Percentiles rank a stretch among this genome's conserved stretches.
Evolutionary conservation across 2,888 invertebrate genomes (phyloP).

Genomic region (Laothoe populi): DNA sequence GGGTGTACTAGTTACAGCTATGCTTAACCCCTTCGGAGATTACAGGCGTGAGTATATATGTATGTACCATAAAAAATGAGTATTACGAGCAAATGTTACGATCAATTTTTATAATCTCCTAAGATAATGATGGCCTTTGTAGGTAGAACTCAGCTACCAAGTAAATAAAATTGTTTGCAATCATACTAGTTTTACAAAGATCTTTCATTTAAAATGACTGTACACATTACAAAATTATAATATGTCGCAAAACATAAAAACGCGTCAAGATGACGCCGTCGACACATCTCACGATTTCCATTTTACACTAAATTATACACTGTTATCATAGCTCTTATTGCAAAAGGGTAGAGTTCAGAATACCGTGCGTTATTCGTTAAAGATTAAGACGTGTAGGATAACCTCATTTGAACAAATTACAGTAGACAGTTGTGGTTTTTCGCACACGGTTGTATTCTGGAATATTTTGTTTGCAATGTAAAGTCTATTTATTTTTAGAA

Average conservation of each 20-base stretch:
- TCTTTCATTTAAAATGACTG: not conserved
- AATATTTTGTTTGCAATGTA: slow-evolving; percentile 31
- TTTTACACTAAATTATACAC: slow-evolving; percentile 32
- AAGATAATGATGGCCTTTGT: too few relatives aligned
- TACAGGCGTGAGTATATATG: too few relatives aligned
- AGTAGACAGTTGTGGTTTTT: slow-evolving; percentile 44
- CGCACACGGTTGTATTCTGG: slow-evolving; percentile 50
- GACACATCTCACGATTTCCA: slow-evolving; percentile 43
- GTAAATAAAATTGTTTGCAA: too few relatives aligned
- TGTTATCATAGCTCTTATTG: not conserved
- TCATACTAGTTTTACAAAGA: not conserved
- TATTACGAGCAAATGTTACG: too few relatives aligned
- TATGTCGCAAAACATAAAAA: slow-evolving; percentile 41
- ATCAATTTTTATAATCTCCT: too few relatives aligned
- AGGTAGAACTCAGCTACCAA: too few relatives aligned
- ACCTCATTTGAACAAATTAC: slow-evolving; percentile 42
- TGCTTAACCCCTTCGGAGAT: too few relatives aligned
- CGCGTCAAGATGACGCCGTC: slow-evolving; percentile 29
- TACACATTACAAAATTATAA: slow-evolving; percentile 37
- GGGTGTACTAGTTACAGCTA: too few relatives aligned
- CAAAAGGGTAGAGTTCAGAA: slow-evolving; percentile 2
- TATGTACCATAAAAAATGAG: too few relatives aligned
- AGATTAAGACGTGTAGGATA: slow-evolving; percentile 41
- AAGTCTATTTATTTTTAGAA: too few relatives aligned
- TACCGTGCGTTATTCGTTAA: slow-evolving; percentile 19